Percentiles rank a stretch among this genome's conserved stretches.
Conservation (phyloP, 2,797 vertebrate genomes). For the Pyrrhura leucotis region DNA sequence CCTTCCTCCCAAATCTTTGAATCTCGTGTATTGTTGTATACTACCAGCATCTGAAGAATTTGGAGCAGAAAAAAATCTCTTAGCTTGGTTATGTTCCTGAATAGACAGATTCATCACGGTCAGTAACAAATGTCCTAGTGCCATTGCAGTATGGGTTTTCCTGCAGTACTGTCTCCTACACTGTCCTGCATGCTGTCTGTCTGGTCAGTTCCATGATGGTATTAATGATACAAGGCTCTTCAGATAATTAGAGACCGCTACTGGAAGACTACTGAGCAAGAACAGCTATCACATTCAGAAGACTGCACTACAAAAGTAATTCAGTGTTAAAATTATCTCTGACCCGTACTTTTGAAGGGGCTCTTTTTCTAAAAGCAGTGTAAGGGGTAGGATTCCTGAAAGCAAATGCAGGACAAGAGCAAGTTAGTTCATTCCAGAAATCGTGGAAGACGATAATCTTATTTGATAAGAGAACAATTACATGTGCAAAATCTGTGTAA, state of each 20-base stretch:
- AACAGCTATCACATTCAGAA: conserved; percentile 29
- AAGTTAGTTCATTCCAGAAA: not conserved
- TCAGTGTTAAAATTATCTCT: not conserved
- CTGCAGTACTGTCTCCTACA: not conserved
- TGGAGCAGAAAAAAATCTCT: not conserved
- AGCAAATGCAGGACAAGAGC: not conserved
- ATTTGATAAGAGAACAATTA: not conserved
- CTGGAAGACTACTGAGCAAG: not conserved
- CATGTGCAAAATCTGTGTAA: not conserved
- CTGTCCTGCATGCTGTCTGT: not conserved
- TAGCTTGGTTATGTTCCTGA: conserved; percentile 8
- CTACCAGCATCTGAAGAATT: not conserved
- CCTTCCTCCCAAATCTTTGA: not conserved
- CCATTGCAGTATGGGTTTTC: not conserved
- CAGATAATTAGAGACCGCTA: not conserved
- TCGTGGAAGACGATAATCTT: not conserved
- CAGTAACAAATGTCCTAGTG: not conserved
- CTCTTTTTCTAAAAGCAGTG: not conserved
- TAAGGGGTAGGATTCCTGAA: not conserved
- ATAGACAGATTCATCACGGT: not conserved
- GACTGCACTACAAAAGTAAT: conserved; percentile 2
- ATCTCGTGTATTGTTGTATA: not conserved
- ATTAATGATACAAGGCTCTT: not conserved
- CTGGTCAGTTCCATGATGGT: not conserved
- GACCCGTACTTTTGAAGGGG: not conserved